Base-by-base conservation (phyloP, 2,113 vertebrate species). In the Gobius niger region DNA sequence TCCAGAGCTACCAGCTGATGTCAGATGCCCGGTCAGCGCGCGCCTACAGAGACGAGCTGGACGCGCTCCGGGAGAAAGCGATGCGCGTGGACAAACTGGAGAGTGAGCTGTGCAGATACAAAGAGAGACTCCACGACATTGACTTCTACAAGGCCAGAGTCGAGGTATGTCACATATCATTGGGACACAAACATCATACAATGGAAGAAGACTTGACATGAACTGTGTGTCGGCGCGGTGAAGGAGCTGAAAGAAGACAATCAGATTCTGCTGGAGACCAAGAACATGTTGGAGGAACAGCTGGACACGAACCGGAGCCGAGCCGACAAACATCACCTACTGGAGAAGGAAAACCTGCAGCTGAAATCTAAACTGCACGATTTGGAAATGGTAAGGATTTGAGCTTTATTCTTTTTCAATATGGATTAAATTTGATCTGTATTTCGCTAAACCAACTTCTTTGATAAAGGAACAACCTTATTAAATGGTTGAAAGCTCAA, bases 221-320 rank as follows among this genome's bases (percentile, higher is more conserved):
- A 60, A 60, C 9, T 44, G 42, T 70, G 42, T 67, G 12, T 15
- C 51, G 14, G 9, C 24, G 24, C 47, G 67, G 7, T 89, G 47
- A 80, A 99, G 98, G 98, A 99, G 73, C 89, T 99, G 78, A 99
- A 98, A 86, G 98, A 99, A 89, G 97, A 99, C 92, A 98, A 99
- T 93, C 96, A 97, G 82, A 93, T 99, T 74, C 88, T 99, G 82
- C 84, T 99, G 81, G 98, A 99, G 92, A 99, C 98, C 47, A 99
- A 98, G 90, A 93, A 91, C 11, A 98, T 99, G 98, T 86, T 99
- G 90, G 96, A 96, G 90, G 97, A 98, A 80, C 98, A 99, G 41
- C 82, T 99, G 47, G 96, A 98, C 50, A 91, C 94, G n/a, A 93
- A 89, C 59, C 90, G 96, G 82, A 92, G 93, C 41, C 96, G 97